These are phyloP conservation scores for Eolophus roseicapilla DNA, from an alignment of 2,113 vertebrate genomes.

Conservation along the genomic window DNA sequence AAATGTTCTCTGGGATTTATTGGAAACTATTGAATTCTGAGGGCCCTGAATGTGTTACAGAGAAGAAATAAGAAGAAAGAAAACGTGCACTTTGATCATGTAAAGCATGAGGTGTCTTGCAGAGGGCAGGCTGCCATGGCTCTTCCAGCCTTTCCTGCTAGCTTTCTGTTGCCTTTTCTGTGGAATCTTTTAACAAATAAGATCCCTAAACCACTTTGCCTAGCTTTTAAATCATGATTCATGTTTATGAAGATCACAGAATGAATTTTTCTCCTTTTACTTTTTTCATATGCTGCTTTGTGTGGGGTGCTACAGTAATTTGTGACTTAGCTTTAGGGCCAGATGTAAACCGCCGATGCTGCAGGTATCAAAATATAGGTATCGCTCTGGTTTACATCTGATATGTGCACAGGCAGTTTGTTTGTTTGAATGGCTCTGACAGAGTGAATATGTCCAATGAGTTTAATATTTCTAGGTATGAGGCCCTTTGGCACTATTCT, in stretches of 20 bases:
- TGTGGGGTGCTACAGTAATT: background rate
- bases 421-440: background rate
- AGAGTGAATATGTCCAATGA: background rate
- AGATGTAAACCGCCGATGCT: background rate
- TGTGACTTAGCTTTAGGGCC: background rate
- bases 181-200: background rate
- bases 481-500: background rate
- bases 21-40: background rate
- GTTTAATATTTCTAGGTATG: background rate
- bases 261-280: background rate
- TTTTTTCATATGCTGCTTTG: background rate
- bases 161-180: background rate
- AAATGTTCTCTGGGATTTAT: background rate
- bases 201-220: background rate
- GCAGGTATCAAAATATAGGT: background rate
- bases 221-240: background rate
- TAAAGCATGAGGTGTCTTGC: rapidly evolving
- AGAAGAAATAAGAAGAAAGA: background rate
- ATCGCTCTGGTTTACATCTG: background rate
- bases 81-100: background rate
- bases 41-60: background rate
- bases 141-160: background rate
- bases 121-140: background rate
- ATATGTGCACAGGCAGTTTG: background rate
- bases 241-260: background rate